Evolutionary conservation across 2,113 vertebrate species (phyloP).

Genomic region (Carettochelys insculpta): DNA sequence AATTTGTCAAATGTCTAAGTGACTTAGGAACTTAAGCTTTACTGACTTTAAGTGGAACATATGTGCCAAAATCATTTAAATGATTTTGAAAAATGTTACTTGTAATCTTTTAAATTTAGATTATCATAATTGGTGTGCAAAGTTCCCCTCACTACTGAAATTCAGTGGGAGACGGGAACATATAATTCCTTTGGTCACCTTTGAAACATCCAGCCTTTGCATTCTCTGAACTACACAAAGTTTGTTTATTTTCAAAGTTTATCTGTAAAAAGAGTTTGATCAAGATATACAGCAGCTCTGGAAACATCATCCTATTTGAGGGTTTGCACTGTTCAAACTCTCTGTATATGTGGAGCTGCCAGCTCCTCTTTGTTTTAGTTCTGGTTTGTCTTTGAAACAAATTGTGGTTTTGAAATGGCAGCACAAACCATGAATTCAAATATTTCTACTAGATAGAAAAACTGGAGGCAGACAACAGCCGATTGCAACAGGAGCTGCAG

Average conservation of each 20-base stretch:
- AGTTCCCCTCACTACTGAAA: background rate
- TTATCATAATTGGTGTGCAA: background rate
- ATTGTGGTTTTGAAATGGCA: background rate
- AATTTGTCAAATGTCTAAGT: background rate
- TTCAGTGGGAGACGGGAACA: background rate
- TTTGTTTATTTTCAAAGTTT: background rate
- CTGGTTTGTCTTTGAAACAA: background rate
- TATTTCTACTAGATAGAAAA: constrained; percentile 90
- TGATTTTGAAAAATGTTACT: background rate
- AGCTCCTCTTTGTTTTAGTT: background rate
- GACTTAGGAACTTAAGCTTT: background rate
- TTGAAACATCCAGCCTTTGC: background rate
- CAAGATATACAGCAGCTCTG: background rate
- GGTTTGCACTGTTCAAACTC: background rate
- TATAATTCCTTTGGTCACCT: background rate
- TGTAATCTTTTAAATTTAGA: background rate
- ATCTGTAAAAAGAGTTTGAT: background rate
- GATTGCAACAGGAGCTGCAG: constrained; percentile 92
- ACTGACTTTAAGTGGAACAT: too few relatives aligned
- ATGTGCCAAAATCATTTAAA: background rate
- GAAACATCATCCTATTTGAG: background rate
- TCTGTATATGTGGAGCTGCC: background rate
- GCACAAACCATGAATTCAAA: constrained; percentile 26
- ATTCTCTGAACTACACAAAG: background rate
- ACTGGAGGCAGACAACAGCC: constrained; percentile 84